Percentiles rank a stretch among this genome's conserved stretches.
Evolutionary conservation across 2,113 vertebrate species (phyloP).

Genomic region (Lepus europaeus): DNA sequence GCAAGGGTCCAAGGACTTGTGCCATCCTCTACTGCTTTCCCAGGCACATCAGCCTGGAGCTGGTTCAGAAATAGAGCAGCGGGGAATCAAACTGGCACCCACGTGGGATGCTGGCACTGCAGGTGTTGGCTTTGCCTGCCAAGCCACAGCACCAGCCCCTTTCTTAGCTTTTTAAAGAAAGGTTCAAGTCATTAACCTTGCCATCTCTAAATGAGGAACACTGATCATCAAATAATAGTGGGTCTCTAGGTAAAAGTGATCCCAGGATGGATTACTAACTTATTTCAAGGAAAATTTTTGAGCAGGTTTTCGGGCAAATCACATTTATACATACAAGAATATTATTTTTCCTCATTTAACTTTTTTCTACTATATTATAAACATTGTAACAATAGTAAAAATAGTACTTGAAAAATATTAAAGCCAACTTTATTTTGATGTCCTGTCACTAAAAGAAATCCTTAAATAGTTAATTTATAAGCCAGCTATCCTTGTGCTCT

Average conservation of each 20-base stretch:
- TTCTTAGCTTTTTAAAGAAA: background rate
- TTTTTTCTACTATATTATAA: background rate
- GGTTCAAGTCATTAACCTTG: background rate
- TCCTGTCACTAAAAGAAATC: background rate
- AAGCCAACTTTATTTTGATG: constrained; percentile 26
- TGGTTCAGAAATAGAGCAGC: no score
- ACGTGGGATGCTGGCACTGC: no score
- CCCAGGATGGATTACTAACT: background rate
- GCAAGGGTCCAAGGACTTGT: no score
- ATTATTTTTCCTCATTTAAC: background rate
- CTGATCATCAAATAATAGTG: background rate
- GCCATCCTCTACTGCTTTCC: no score
- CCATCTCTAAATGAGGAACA: background rate
- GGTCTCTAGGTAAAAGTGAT: background rate
- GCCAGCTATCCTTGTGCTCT: background rate
- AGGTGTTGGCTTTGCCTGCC: no score
- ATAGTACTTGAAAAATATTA: background rate
- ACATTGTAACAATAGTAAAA: background rate
- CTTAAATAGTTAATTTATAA: constrained; percentile 6
- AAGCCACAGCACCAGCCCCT: no score
- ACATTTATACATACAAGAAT: background rate
- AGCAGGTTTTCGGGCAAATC: background rate
- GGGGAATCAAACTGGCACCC: no score
- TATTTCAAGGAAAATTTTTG: background rate
- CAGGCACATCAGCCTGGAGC: no score